A percentile compares a stretch with the other conserved stretches of the same genome.
Evolutionary conservation across 2,797 vertebrate species (phyloP).

Genomic region (Emys orbicularis): DNA sequence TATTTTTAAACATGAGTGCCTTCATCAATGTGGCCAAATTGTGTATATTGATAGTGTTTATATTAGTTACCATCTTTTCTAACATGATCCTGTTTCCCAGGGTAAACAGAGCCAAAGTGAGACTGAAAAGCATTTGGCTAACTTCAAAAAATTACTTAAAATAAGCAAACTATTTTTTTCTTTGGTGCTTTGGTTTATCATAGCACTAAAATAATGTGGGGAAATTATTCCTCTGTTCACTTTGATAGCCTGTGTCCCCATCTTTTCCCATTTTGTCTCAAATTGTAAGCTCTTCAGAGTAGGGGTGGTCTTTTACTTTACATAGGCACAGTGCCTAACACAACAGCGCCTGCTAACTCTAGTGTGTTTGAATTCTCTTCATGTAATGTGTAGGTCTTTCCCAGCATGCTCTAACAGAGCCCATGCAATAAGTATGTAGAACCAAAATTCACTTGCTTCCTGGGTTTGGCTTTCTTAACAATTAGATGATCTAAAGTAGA

Average conservation of each 20-base stretch:
- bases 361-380: not conserved
- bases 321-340: not conserved
- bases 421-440: not conserved
- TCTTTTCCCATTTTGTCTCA: slow-evolving; percentile 43
- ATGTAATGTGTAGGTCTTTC: not conserved
- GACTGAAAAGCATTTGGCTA: slow-evolving; percentile 52
- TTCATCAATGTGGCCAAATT: slow-evolving; percentile 42
- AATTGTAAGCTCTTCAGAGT: slow-evolving; percentile 36
- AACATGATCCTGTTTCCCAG: slow-evolving; percentile 45
- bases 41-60: slow-evolving; percentile 50
- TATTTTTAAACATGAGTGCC: not conserved
- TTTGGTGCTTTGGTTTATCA: too few relatives aligned
- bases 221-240: slow-evolving; percentile 53
- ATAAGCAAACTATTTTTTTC: not conserved
- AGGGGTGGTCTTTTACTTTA: slow-evolving; percentile 23
- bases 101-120: slow-evolving; percentile 44
- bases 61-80: slow-evolving; percentile 67
- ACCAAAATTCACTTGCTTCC: not conserved
- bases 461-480: not conserved
- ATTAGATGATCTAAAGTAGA: not conserved
- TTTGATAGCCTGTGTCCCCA: not conserved
- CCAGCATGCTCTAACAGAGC: not conserved
- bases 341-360: slow-evolving; percentile 14
- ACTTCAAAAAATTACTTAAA: slow-evolving; percentile 47
- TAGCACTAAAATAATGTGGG: not conserved